Evolutionary conservation across 1,140 invertebrate genomes (phyloP), one percentile per base, ranked within the genome.

Genomic region (Aporrectodea caliginosa): DNA sequence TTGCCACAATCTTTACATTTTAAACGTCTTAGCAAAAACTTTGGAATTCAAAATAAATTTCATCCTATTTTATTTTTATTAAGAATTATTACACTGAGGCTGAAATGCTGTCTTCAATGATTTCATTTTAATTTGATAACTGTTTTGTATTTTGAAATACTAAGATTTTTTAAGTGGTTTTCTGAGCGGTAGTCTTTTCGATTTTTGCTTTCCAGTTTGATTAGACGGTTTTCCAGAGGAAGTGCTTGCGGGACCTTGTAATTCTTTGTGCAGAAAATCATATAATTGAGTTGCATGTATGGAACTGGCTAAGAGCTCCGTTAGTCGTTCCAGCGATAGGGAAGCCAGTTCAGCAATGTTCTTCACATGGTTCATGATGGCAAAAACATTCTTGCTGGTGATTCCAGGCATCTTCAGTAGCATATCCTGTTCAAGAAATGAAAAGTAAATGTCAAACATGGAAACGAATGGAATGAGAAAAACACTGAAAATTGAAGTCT

Each of bases 351-450:
- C 93, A 81, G 91, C 87, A 0, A 94, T 77, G 78, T 85, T 84
- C 2, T 85, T 78, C 16, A 88, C 93, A 85, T 92, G 92, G 81
- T 94, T 93, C 88, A 98, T 90, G 78, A 98, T 88, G 0, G 86
- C 83, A 76, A 92, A 90, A 2, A 97, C 91, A 88, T 98, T 98
- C 88, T 95, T 95, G 0, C 93, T 92, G 83, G 92, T 93, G 1
- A 98, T 91, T 2, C 96, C 96, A 0, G 96, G 96, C 83, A 99
- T 89, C 88, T 95, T 95, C 16, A 93, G 90, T 30, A 98, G 88
- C 86, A 98, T 95, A 90, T 98, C 95, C 89, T 91, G 84, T 35
- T 82, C 80, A 16, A 31, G 14, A 32, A 43, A 0, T 16, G 16
- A 27, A 80, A 82, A 72, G n/a, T 16, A 80, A 58, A 58, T 58